Base-by-base conservation (phyloP, 2,888 invertebrate genomes). In the Danaus chrysippus region DNA sequence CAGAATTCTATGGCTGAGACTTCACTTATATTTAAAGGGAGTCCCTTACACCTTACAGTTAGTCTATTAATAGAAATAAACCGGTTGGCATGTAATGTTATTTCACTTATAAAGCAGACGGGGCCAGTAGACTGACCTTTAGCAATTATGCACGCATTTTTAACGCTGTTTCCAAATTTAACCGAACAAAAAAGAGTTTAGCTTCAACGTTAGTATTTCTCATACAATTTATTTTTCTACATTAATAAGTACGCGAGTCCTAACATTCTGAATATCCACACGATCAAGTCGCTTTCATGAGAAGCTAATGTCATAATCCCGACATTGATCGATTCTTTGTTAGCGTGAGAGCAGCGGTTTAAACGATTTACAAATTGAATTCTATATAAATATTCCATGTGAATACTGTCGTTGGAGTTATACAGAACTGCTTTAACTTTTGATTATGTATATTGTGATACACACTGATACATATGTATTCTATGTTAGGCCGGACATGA, bases 101-200 rank as follows among this genome's bases (percentile, higher is more conserved):
- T 63, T 65, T 61, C 64, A 62, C 58, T 59, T 65, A 63, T 59
- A 64, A 64, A 59, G 56, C 49, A 68, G 67, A 61, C 63, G 66
- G 69, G 66, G 70, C 68, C 69, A 69, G 54, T 67, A 62, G 66
- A 54, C 64, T 68, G 73, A 72, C 73, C 71, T 74, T 72, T 74
- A 69, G 68, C 70, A 70, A 70, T 68, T 73, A 72, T 67, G 62
- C 68, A 69, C 66, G 66, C 68, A 63, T 70, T 56, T 68, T 68
- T 66, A 69, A 68, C 70, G 2, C 23, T 34, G 23, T 34, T 3
- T 34, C 23, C 23, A 34, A 34, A 34, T 34, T 34, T 2, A 34
- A 8, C 23, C 8, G 23, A 34, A 34, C 8, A 34, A 1, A 6
- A 34, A 34, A 34, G 23, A 34, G 2, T 6, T 34, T 23, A 6